These are phyloP conservation scores for Dynastes grantii DNA, from an alignment of 2,888 invertebrate species.

Conservation along the genomic window DNA sequence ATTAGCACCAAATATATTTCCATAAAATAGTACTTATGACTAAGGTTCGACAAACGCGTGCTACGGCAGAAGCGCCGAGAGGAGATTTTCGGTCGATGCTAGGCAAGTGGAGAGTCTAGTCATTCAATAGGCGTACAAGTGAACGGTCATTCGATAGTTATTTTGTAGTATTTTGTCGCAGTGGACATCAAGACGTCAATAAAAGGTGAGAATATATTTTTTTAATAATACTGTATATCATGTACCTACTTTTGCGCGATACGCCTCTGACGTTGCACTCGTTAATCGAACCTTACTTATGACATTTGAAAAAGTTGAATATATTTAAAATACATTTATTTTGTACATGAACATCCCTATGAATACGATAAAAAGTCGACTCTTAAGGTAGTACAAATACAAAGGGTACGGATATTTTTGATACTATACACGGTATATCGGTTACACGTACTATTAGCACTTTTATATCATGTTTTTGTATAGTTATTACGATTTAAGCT, in stretches of 20 bases:
- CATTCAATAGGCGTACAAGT: no score
- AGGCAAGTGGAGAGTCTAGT: no score
- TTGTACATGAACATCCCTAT: conserved; percentile 15
- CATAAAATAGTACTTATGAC: background rate
- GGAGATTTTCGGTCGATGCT: no score
- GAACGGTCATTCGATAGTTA: no score
- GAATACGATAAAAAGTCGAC: conserved; percentile 22
- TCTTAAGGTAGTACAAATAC: conserved; percentile 23
- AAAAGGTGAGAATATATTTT: no score
- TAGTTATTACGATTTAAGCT: background rate
- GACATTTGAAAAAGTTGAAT: conserved; percentile 30
- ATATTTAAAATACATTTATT: conserved; percentile 22
- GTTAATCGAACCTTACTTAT: background rate
- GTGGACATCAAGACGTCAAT: no score
- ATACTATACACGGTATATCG: background rate
- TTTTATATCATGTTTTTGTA: conserved; percentile 10
- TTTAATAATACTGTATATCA: no score
- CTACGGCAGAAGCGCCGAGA: no score
- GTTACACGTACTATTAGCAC: conserved; percentile 17
- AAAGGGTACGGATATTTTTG: conserved; percentile 18
- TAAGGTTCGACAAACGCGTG: no score
- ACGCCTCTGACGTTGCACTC: no score
- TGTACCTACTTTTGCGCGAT: no score
- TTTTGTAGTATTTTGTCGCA: no score
- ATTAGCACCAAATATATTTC: conserved; percentile 30